Evolutionary conservation across 2,888 invertebrate species (phyloP).

Genomic region (Asteroscopus sphinx): DNA sequence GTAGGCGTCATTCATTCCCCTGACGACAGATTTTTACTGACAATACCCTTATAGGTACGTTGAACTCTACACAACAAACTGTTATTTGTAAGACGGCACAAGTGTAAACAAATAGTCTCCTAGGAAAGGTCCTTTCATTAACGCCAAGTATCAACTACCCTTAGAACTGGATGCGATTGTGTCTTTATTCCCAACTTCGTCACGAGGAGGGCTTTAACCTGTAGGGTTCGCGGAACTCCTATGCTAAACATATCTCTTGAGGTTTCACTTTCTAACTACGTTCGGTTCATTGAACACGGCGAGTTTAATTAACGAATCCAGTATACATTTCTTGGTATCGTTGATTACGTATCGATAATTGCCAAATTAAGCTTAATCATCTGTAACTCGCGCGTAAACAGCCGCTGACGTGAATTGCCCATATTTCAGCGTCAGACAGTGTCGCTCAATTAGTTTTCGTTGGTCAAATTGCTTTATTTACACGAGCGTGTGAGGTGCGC

Average conservation of each 20-base stretch:
- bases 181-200: slow-evolving; percentile 53
- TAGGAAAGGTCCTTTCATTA: slow-evolving; percentile 53
- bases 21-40: slow-evolving; percentile 46
- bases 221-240: slow-evolving; percentile 23
- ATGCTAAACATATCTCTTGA: slow-evolving; percentile 33
- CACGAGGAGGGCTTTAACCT: slow-evolving; percentile 66
- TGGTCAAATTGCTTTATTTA: slow-evolving; percentile 81
- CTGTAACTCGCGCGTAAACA: slow-evolving; percentile 35
- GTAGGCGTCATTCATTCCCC: slow-evolving; percentile 61
- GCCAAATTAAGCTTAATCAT: slow-evolving; percentile 60
- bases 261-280: slow-evolving; percentile 39
- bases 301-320: slow-evolving; percentile 26
- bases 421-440: slow-evolving; percentile 62
- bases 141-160: slow-evolving; percentile 26
- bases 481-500: slow-evolving; percentile 70
- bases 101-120: slow-evolving; percentile 47
- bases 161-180: slow-evolving; percentile 32
- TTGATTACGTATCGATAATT: slow-evolving; percentile 51
- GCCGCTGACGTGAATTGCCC: slow-evolving; percentile 60
- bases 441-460: slow-evolving; percentile 66
- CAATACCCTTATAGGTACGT: slow-evolving; percentile 36
- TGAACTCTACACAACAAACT: slow-evolving; percentile 41
- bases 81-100: slow-evolving; percentile 36
- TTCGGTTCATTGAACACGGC: slow-evolving; percentile 25
- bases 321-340: slow-evolving; percentile 30